Evolutionary conservation across 2,113 vertebrate genomes (phyloP), one percentile per base, ranked within the genome.

Genomic region (Hystrix brachyura): DNA sequence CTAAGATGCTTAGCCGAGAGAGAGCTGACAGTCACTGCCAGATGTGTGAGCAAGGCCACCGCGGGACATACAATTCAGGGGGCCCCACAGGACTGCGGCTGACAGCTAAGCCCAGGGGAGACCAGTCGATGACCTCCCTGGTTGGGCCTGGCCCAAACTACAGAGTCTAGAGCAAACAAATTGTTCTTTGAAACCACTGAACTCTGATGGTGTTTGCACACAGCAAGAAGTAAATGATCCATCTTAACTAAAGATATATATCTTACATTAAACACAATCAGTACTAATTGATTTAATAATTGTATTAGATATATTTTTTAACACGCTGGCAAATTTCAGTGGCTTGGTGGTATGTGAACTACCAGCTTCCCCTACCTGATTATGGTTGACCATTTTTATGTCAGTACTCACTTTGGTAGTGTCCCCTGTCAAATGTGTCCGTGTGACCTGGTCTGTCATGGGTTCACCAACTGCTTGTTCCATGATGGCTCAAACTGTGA

Each of bases 401-500:
- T 72, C 34, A 34, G 21, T 85, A 95, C 96, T 94, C 48, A 96
- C 97, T 51, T 92, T 90, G 71, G 80, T 51, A 78, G 79, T 19
- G 32, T 94, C 80, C 34, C 90, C 88, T 82, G 93, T 64, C 67
- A 87, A 51, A 65, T 3, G 19, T 11, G 62, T 79, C 78, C 1
- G 13, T 34, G 59, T 18, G 55, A 34, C 38, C 84, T 85, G 83
- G 46, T 67, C 48, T 83, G 27, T 71, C 78, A 38, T 19, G 38
- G 92, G 87, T 17, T 93, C 48, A 53, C 21, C 29, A 60, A 48
- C 76, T 76, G 62, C 59, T 85, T 80, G 93, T 25, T 97, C 95
- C 97, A 98, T 97, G 72, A 85, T n/a, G 2, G 87, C 19, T 93
- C 43, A 60, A 82, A 94, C 76, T 38, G 43, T 18, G 51, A 62